These are phyloP conservation scores for Timema podura DNA, from an alignment of 2,888 invertebrate genomes.

Conservation along the genomic window DNA sequence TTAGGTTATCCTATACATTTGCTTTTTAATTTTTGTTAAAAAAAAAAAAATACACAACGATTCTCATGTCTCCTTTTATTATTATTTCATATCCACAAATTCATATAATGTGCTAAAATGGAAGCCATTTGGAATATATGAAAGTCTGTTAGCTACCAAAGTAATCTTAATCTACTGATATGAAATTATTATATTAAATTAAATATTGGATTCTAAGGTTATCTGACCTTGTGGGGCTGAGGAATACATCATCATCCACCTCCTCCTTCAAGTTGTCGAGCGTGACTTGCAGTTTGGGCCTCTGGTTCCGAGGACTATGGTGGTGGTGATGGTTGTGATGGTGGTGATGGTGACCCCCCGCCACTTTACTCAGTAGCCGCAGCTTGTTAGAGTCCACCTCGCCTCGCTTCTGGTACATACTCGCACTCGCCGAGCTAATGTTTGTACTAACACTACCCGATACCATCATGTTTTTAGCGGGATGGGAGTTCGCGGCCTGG, in stretches of 20 bases:
- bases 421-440: conserved; percentile 1
- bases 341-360: conserved; percentile 40
- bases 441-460: conserved; percentile 13
- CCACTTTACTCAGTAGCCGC: conserved; percentile 39
- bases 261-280: conserved; percentile 55
- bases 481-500: conserved; percentile 47
- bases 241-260: conserved; percentile 67
- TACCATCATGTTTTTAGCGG: conserved; percentile 23
- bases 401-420: conserved; percentile 24
- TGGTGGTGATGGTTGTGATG: conserved; percentile 39
- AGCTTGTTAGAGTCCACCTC: conserved; percentile 40
- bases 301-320: conserved; percentile 38
- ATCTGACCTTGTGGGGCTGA: conserved; percentile 58
- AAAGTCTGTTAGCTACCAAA: too few relatives aligned
- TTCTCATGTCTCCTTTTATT: too few relatives aligned
- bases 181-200: conserved; percentile 3
- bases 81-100: too few relatives aligned
- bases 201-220: not conserved
- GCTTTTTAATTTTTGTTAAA: too few relatives aligned
- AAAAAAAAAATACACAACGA: too few relatives aligned
- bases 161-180: not conserved
- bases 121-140: too few relatives aligned
- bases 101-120: too few relatives aligned
- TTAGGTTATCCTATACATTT: too few relatives aligned
- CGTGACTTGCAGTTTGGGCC: conserved; percentile 40